A percentile compares a stretch with the other conserved stretches of the same genome.
Conservation (phyloP, 2,888 invertebrate species). For the Mellilla xanthometata region DNA sequence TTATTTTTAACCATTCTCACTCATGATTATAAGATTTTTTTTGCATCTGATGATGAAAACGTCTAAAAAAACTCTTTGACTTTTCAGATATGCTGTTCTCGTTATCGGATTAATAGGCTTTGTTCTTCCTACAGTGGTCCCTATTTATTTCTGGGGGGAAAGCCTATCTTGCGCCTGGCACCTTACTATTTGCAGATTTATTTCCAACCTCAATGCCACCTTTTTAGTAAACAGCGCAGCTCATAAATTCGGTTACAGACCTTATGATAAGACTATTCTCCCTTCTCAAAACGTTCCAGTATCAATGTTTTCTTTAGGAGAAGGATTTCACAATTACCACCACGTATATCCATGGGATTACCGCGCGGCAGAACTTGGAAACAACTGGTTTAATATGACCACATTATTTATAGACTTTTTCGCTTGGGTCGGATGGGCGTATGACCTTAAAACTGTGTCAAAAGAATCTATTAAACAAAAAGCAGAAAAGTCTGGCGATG, state of each 20-base stretch:
- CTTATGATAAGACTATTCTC: constrained; percentile 61
- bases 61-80: not conserved
- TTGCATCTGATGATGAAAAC: too few relatives aligned
- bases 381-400: constrained; percentile 46
- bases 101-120: constrained; percentile 81
- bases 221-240: constrained; percentile 87
- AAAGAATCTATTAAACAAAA: constrained; percentile 37
- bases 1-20: too few relatives aligned
- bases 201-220: constrained; percentile 81
- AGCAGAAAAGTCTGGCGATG: constrained; percentile 48
- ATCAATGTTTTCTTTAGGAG: constrained; percentile 41
- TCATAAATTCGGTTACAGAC: constrained; percentile 74
- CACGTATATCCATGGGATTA: constrained; percentile 59
- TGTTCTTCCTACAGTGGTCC: constrained; percentile 78
- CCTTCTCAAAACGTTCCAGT: constrained; percentile 41
- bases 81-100: constrained; percentile 82
- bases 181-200: constrained; percentile 76
- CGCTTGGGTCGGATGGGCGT: constrained; percentile 54
- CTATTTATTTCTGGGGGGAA: constrained; percentile 84
- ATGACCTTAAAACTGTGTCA: constrained; percentile 48
- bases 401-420: constrained; percentile 53
- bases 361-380: constrained; percentile 52
- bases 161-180: constrained; percentile 62
- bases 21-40: too few relatives aligned
- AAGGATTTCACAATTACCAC: constrained; percentile 60